Evolutionary conservation across 2,797 vertebrate species (phyloP).

Genomic region (Sebastes kiyomatsui): DNA sequence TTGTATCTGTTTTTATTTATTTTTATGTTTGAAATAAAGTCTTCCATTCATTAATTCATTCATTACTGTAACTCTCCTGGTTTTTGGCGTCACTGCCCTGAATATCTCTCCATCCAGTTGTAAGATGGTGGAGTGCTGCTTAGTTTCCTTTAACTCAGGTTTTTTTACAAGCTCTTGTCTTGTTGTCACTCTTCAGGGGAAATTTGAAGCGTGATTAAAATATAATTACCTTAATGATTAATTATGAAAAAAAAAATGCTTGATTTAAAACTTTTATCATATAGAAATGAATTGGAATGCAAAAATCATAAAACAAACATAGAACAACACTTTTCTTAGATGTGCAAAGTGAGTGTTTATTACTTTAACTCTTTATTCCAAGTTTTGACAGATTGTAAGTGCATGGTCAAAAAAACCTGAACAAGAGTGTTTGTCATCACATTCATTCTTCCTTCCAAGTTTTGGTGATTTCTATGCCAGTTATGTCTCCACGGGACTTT

Average conservation of each 20-base stretch:
- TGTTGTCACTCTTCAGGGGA: accelerated
- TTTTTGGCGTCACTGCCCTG: too few species aligned
- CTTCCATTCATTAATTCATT: too few species aligned
- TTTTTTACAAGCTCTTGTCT: too few species aligned
- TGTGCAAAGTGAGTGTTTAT: not conserved
- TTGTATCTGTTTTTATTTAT: too few species aligned
- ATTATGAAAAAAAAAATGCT: not conserved
- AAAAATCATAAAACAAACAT: not conserved
- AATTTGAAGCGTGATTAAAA: too few species aligned
- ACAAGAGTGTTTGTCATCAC: not conserved
- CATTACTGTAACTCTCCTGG: too few species aligned
- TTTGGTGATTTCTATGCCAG: not conserved
- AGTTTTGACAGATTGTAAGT: not conserved
- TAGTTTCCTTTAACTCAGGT: too few species aligned
- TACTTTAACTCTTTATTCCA: not conserved
- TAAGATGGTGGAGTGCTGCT: too few species aligned
- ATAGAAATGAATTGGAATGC: not conserved
- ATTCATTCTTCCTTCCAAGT: not conserved
- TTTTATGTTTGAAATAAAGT: too few species aligned
- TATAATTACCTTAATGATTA: too few species aligned
- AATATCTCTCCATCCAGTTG: too few species aligned
- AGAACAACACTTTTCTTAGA: not conserved
- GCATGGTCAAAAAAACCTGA: not conserved
- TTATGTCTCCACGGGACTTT: not conserved
- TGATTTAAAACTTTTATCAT: not conserved